A percentile compares a stretch with the other conserved stretches of the same genome.
These are phyloP conservation scores for Ametastegia equiseti DNA, from an alignment of 2,888 invertebrate genomes.

Conservation along the genomic window DNA sequence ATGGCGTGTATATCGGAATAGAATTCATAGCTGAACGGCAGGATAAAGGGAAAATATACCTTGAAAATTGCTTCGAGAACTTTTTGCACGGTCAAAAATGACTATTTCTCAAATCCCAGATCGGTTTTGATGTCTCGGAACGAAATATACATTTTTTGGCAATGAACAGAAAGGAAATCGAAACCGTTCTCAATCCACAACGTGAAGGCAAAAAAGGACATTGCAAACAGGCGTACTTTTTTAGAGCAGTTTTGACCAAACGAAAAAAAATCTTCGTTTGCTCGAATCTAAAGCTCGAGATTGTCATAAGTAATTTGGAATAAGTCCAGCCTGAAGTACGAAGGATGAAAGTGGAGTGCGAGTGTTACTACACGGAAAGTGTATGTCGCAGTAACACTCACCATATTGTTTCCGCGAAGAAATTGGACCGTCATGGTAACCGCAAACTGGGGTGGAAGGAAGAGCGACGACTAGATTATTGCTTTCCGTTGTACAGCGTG, in stretches of 20 bases:
- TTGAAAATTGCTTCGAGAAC: too few relatives aligned
- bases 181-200: not conserved
- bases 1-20: not conserved
- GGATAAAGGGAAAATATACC: not conserved
- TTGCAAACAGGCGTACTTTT: not conserved
- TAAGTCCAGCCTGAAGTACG: not conserved
- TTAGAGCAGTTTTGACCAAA: not conserved
- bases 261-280: not conserved
- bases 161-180: too few relatives aligned
- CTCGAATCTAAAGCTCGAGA: not conserved
- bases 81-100: too few relatives aligned
- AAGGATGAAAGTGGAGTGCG: not conserved
- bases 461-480: conserved; percentile 26
- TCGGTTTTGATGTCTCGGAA: too few relatives aligned
- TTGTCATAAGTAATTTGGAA: not conserved
- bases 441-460: not conserved
- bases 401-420: conserved; percentile 44
- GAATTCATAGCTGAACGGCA: not conserved
- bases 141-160: too few relatives aligned
- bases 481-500: conserved; percentile 26
- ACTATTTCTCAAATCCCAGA: too few relatives aligned
- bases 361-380: not conserved
- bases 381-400: conserved; percentile 17
- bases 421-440: conserved; percentile 22
- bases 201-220: not conserved